phyloP scores from a whole-genome alignment of 2,113 vertebrate genomes.

The Tympanuchus pallidicinctus region DNA sequence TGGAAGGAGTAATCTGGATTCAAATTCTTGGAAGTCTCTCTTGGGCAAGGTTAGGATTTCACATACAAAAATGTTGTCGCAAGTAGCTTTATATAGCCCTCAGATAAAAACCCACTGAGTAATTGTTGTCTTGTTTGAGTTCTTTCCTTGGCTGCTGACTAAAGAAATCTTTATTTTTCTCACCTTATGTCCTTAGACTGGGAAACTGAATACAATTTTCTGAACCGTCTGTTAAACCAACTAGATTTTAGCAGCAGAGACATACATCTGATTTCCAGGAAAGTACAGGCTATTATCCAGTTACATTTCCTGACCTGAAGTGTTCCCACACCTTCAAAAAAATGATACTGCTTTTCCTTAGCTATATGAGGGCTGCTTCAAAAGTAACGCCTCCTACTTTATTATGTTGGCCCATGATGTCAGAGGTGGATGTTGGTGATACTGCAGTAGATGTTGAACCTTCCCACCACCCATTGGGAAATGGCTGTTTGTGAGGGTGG shows the following conservation, averaged over 20 bases:
- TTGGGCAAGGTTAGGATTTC: neutral
- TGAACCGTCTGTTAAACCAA: neutral
- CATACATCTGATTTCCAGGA: neutral
- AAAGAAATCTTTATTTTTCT: neutral
- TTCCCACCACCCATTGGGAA: too few species aligned
- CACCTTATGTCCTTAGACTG: neutral
- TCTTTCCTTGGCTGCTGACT: neutral
- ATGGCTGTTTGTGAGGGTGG: too few species aligned
- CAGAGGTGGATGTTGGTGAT: too few species aligned
- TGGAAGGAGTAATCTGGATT: neutral
- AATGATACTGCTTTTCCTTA: neutral
- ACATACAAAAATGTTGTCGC: neutral
- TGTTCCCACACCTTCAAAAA: neutral
- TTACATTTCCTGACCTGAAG: fast-evolving
- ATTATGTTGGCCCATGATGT: too few species aligned
- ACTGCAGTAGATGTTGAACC: too few species aligned
- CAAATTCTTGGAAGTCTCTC: neutral
- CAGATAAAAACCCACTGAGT: neutral
- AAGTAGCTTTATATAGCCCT: neutral
- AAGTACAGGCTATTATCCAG: neutral
- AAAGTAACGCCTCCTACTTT: too few species aligned
- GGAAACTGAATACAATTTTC: neutral
- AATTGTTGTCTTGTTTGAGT: neutral
- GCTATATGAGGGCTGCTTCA: neutral
- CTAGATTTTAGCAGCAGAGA: neutral